A percentile compares a stretch with the other conserved stretches of the same genome.
Evolutionary conservation across 2,888 invertebrate genomes (phyloP).

Genomic region (Cheilosia pagana): DNA sequence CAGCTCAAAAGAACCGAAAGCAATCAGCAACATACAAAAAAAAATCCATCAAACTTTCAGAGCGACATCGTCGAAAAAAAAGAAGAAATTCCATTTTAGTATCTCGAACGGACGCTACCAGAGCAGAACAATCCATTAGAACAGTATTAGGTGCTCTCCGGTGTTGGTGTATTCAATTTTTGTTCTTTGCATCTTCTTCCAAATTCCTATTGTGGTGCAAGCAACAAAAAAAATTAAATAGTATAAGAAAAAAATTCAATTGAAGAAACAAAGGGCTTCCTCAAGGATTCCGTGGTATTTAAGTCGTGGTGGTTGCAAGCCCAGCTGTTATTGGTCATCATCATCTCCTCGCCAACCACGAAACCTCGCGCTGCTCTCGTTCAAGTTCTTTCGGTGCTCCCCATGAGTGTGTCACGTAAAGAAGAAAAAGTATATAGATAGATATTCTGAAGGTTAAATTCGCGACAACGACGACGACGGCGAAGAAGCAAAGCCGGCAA

Average conservation of each 20-base stretch:
- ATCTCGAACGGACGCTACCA: constrained; percentile 72
- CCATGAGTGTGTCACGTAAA: constrained; percentile 55
- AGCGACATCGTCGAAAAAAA: constrained; percentile 47
- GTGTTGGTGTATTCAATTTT: constrained; percentile 39
- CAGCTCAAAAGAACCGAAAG: constrained; percentile 19
- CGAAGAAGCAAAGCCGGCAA: constrained; percentile 61
- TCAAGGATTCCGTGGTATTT: constrained; percentile 1
- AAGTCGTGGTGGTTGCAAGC: constrained; percentile 10
- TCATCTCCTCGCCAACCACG: not conserved
- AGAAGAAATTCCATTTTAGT: constrained; percentile 52
- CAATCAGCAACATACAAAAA: constrained; percentile 7
- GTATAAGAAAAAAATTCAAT: not conserved
- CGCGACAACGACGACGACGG: constrained; percentile 38
- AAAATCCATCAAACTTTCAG: constrained; percentile 57
- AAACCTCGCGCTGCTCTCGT: constrained; percentile 22
- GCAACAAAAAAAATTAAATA: not conserved
- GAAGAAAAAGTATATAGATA: constrained; percentile 28
- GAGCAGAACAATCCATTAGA: constrained; percentile 54
- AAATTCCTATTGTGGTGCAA: not conserved
- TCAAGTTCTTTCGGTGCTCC: constrained; percentile 33
- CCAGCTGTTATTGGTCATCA: constrained; percentile 50
- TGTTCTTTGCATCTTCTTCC: not conserved
- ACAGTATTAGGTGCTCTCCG: constrained; percentile 63
- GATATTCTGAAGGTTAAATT: constrained; percentile 62
- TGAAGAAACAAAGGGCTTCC: not conserved